Evolutionary conservation across 2,888 invertebrate species (phyloP).

Genomic region (Siphonodentalium dalli): DNA sequence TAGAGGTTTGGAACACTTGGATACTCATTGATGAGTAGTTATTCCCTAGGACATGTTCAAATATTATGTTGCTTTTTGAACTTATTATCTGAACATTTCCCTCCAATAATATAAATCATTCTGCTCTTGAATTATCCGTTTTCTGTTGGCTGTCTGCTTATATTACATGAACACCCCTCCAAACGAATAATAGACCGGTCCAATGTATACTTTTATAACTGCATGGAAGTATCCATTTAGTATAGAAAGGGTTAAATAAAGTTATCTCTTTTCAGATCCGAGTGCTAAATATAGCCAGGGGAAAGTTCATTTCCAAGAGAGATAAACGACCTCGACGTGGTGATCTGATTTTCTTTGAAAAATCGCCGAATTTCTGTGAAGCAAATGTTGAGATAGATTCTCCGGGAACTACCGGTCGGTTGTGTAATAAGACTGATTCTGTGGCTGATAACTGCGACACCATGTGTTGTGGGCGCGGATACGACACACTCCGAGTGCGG

Average conservation of each 20-base stretch:
- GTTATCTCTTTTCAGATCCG: slow-evolving; percentile 36
- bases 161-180: no score
- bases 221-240: no score
- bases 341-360: slow-evolving; percentile 85
- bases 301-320: slow-evolving; percentile 36
- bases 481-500: slow-evolving; percentile 65
- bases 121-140: not conserved
- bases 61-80: not conserved
- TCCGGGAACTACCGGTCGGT: slow-evolving; percentile 57
- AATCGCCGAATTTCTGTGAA: slow-evolving; percentile 93
- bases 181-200: no score
- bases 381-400: slow-evolving; percentile 56
- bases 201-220: no score
- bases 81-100: no score
- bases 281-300: slow-evolving; percentile 41
- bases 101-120: no score
- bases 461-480: slow-evolving; percentile 58
- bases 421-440: slow-evolving; percentile 56
- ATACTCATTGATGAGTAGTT: no score
- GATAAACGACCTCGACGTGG: slow-evolving; percentile 40
- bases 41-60: no score
- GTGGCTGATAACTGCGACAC: slow-evolving; percentile 57
- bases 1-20: no score
- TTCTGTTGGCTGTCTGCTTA: no score
- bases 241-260: no score